Base-by-base conservation (phyloP, 2,888 invertebrate species). In the Lepidochrysops patricia region DNA sequence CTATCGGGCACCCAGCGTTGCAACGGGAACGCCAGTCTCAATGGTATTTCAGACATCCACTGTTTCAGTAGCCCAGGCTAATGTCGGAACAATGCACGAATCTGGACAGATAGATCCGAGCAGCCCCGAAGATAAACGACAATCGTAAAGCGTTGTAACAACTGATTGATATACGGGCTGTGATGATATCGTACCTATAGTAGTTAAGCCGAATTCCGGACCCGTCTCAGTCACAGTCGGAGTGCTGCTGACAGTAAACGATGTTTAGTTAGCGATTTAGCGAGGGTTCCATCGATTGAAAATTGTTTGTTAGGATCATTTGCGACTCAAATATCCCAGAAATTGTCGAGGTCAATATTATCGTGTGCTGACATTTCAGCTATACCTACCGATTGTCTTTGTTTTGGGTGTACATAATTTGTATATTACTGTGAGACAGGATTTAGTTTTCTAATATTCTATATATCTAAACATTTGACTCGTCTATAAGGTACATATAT, bases 41-140 rank as follows among this genome's bases (percentile, higher is more conserved):
- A 80, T 79, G 84, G 86, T 76, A 87, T 87, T 87, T 83, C 80
- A 83, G 80, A 84, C 79, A 86, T 86, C 82, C 79, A 85, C 79
- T 76, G 81, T 80, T 82, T 81, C 80, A 79, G 80, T 77, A 74
- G 77, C 79, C 76, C 72, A 71, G 70, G 78, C 81, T 85, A 86
- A 87, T 84, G 86, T 80, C 80, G 78, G 80, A 88, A 88, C 88
- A 88, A 88, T 87, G 86, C 83, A 82, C 83, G 79, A 86, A 84
- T 86, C 85, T 84, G 84, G 80, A 84, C 84, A 77, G 84, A 82
- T 80, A 82, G 84, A 80, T 81, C 82, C 84, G 80, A 85, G 76
- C 79, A 76, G 76, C 71, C 69, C 75, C 81, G 81, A 85, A 88
- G 88, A 89, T 87, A 89, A 89, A 88, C 87, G 86, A 86, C 86